phyloP scores from a whole-genome alignment of 2,888 invertebrate genomes.

The Aspidiotus rigidus region DNA sequence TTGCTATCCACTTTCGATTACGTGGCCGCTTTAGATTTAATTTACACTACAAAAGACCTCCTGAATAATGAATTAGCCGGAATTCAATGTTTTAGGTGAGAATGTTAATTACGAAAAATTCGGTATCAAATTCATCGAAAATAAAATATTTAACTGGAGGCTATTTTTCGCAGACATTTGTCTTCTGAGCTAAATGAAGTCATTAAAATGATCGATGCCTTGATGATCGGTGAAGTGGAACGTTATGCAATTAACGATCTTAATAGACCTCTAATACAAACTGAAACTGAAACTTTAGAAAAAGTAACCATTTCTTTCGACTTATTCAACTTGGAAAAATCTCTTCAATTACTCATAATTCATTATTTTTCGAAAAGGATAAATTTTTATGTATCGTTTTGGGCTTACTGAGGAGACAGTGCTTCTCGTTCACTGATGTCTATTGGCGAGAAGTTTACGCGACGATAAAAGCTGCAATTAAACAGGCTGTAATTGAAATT shows the following conservation, averaged over 20 bases:
- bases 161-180: constrained; percentile 58
- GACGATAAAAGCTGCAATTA: constrained; percentile 76
- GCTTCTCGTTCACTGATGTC: constrained; percentile 73
- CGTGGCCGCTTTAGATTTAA: constrained; percentile 92
- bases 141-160: too few relatives aligned
- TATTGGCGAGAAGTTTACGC: constrained; percentile 83
- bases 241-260: constrained; percentile 84
- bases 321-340: not conserved
- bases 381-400: constrained; percentile 79
- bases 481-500: constrained; percentile 64
- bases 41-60: constrained; percentile 91
- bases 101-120: constrained; percentile 1
- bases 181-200: constrained; percentile 93
- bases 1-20: constrained; percentile 91
- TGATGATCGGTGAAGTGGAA: constrained; percentile 91
- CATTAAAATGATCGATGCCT: constrained; percentile 89
- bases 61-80: constrained; percentile 81
- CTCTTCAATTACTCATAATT: not conserved
- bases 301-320: constrained; percentile 42
- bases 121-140: not conserved
- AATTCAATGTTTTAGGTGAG: constrained; percentile 74
- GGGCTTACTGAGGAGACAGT: constrained; percentile 61
- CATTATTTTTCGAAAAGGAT: constrained; percentile 50
- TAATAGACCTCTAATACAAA: constrained; percentile 64
- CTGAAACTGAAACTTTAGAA: constrained; percentile 55